phyloP scores from a whole-genome alignment of 2,888 invertebrate species.

The Sphinx pinastri region DNA sequence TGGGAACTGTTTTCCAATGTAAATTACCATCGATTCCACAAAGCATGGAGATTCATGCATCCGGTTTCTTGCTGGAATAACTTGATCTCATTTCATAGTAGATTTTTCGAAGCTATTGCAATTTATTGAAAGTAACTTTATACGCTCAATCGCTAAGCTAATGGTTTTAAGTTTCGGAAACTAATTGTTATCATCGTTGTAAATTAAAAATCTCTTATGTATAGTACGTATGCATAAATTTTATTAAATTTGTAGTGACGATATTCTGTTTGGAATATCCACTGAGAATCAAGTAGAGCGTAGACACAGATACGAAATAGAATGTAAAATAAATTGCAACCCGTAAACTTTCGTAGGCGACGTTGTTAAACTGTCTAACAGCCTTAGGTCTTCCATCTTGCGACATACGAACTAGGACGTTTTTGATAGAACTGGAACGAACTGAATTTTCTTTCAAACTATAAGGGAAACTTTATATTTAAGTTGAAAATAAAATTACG shows the following conservation, averaged over 20 bases:
- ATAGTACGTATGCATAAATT: no score
- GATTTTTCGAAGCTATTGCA: background rate
- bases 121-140: no score
- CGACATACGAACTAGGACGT: background rate
- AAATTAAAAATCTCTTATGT: no score
- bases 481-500: no score
- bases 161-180: no score
- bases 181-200: no score
- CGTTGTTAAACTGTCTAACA: background rate
- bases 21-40: slow-evolving; percentile 4
- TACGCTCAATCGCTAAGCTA: no score
- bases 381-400: background rate
- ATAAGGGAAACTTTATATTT: no score
- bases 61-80: background rate
- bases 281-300: no score
- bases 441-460: no score
- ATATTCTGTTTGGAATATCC: no score
- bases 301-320: background rate
- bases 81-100: background rate
- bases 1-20: slow-evolving; percentile 19
- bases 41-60: slow-evolving; percentile 29
- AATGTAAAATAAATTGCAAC: background rate
- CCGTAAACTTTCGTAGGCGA: background rate
- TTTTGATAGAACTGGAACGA: background rate
- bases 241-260: no score